A percentile compares a stretch with the other conserved stretches of the same genome.
Evolutionary conservation across 2,888 invertebrate species (phyloP).

Genomic region (Andrena dorsata): DNA sequence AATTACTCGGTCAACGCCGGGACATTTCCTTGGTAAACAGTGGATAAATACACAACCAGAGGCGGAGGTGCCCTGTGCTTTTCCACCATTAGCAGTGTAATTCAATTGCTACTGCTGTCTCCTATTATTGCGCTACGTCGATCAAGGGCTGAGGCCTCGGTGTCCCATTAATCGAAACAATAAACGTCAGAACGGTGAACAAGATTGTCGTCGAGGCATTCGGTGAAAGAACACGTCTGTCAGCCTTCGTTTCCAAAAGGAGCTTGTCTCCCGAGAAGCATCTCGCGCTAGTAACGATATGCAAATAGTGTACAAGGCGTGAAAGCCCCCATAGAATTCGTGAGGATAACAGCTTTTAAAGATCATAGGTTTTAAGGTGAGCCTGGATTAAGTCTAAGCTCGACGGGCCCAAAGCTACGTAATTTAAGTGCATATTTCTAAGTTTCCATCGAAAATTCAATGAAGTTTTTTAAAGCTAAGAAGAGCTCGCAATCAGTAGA

Average conservation of each 20-base stretch:
- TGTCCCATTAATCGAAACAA: conserved; percentile 23
- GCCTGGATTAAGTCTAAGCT: no score
- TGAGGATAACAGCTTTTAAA: no score
- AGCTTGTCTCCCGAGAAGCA: no score
- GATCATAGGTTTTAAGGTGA: no score
- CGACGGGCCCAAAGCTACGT: not conserved
- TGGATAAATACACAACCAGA: conserved; percentile 19
- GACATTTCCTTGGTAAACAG: conserved; percentile 39
- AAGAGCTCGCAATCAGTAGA: no score
- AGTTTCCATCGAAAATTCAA: no score
- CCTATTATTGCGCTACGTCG: conserved; percentile 20
- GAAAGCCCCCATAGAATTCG: not conserved
- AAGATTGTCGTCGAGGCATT: not conserved
- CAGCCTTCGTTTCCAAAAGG: not conserved
- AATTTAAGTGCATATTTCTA: not conserved
- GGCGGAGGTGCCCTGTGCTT: conserved; percentile 31
- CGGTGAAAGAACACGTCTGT: not conserved
- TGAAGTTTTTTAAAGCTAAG: no score
- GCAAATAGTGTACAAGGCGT: not conserved
- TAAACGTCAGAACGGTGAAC: conserved; percentile 12
- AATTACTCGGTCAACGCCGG: conserved; percentile 39
- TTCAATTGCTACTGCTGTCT: conserved; percentile 44
- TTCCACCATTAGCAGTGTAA: conserved; percentile 29
- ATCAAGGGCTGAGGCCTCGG: conserved; percentile 4
- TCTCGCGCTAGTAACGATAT: not conserved